Percentiles rank a stretch among this genome's conserved stretches.
Evolutionary conservation across 37 sponge, comb jelly and placozoan genomes (phyloP).

Genomic region (Aplysina aerophoba): DNA sequence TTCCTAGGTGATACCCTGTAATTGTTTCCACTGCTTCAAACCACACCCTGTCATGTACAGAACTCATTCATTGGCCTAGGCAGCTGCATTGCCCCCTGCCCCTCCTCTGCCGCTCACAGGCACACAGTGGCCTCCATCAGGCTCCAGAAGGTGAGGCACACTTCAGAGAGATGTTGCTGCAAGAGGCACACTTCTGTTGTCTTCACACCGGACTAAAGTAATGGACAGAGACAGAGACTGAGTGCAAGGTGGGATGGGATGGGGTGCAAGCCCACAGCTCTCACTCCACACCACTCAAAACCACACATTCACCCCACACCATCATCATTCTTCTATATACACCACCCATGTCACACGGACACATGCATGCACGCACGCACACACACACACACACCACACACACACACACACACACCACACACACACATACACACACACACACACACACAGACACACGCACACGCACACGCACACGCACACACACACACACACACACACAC

Average conservation of each 20-base stretch:
- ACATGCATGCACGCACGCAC: not conserved
- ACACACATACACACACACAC: slow-evolving; percentile 28
- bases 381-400: not conserved
- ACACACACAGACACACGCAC: slow-evolving; percentile 8
- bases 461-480: slow-evolving; percentile 19
- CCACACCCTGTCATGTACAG: no score
- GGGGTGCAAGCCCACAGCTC: no score
- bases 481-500: slow-evolving; percentile 30
- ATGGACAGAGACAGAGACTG: not conserved
- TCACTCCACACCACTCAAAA: not conserved
- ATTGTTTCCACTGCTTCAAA: no score
- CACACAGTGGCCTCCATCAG: no score
- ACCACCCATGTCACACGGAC: not conserved
- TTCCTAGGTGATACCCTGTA: no score
- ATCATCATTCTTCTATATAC: not conserved
- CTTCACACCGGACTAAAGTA: not conserved
- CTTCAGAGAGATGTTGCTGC: no score
- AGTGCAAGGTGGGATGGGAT: no score
- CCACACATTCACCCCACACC: not conserved
- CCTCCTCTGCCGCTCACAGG: no score
- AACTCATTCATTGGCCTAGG: no score
- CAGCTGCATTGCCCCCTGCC: no score
- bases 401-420: not conserved
- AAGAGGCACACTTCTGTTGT: no score
- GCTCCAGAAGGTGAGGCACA: no score